Percentiles rank a stretch among this genome's conserved stretches.
These are phyloP conservation scores for Acanthurus tractus DNA, from an alignment of 2,797 vertebrate genomes.

Conservation along the genomic window DNA sequence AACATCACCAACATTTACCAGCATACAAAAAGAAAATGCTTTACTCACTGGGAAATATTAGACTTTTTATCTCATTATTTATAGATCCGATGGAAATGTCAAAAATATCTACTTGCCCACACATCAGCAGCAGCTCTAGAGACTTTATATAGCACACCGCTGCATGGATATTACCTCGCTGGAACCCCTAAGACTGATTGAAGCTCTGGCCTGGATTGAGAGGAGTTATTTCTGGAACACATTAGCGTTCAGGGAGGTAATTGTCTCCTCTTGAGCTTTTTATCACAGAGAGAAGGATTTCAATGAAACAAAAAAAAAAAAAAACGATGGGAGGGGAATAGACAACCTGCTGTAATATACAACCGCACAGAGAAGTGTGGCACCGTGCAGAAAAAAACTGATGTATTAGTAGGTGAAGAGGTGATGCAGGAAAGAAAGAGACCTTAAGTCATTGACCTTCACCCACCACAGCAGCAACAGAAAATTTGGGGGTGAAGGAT, in stretches of 20 bases:
- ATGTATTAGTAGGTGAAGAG: slow-evolving; percentile 48
- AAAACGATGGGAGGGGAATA: slow-evolving; percentile 9
- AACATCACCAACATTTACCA: background rate
- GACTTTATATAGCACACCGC: slow-evolving; percentile 47
- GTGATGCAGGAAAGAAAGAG: slow-evolving; percentile 35
- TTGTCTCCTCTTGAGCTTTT: slow-evolving; percentile 79
- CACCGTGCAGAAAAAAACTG: background rate
- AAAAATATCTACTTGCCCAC: slow-evolving; percentile 22
- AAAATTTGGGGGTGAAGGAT: background rate
- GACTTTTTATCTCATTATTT: background rate
- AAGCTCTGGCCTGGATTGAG: slow-evolving; percentile 79
- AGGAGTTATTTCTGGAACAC: slow-evolving; percentile 82
- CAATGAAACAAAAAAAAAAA: slow-evolving; percentile 42
- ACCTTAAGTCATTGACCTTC: background rate
- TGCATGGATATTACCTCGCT: slow-evolving; percentile 59
- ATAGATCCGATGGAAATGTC: slow-evolving; percentile 7
- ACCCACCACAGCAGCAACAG: background rate
- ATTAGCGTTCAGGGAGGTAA: slow-evolving; percentile 74
- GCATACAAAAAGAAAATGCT: background rate
- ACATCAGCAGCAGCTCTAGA: slow-evolving; percentile 51
- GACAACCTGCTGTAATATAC: background rate
- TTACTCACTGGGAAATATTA: background rate
- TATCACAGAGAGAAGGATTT: slow-evolving; percentile 65
- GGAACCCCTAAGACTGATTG: slow-evolving; percentile 75
- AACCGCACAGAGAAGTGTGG: background rate